Evolutionary conservation across 2,888 invertebrate genomes (phyloP).

Genomic region (Cinara cedri): DNA sequence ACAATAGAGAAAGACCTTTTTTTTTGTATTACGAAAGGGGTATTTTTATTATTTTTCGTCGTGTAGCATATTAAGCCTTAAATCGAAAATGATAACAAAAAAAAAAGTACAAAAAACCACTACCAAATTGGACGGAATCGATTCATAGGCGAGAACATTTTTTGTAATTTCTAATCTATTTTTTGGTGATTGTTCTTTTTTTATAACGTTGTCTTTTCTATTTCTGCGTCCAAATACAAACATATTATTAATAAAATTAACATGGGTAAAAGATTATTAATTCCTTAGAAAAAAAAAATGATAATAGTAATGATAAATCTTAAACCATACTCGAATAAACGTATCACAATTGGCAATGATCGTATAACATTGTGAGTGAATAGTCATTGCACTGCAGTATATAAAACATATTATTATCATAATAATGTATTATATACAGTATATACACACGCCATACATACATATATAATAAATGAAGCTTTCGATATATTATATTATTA

Average conservation of each 20-base stretch:
- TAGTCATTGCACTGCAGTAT: background rate
- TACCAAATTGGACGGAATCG: conserved; percentile 4
- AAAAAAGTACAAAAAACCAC: background rate
- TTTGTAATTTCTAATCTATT: background rate
- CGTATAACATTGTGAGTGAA: background rate
- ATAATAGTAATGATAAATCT: too few species aligned
- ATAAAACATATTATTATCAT: background rate
- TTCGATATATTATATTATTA: background rate
- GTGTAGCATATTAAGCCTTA: conserved; percentile 4
- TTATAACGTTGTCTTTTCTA: background rate
- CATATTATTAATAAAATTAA: background rate
- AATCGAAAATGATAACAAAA: background rate
- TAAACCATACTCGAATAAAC: too few species aligned
- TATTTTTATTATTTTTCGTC: conserved; percentile 14
- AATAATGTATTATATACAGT: background rate
- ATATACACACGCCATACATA: too few species aligned
- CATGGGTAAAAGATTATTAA: background rate
- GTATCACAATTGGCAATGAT: too few species aligned
- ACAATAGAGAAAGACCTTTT: background rate
- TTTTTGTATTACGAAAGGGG: background rate
- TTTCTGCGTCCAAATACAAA: background rate
- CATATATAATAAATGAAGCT: background rate
- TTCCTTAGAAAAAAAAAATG: background rate
- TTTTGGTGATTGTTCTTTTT: background rate
- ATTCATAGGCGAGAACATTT: background rate